Percentiles rank a stretch among this genome's conserved stretches.
These are phyloP conservation scores for Actinia tenebrosa DNA, from an alignment of 64 coral and sea anemone species.

Conservation along the genomic window DNA sequence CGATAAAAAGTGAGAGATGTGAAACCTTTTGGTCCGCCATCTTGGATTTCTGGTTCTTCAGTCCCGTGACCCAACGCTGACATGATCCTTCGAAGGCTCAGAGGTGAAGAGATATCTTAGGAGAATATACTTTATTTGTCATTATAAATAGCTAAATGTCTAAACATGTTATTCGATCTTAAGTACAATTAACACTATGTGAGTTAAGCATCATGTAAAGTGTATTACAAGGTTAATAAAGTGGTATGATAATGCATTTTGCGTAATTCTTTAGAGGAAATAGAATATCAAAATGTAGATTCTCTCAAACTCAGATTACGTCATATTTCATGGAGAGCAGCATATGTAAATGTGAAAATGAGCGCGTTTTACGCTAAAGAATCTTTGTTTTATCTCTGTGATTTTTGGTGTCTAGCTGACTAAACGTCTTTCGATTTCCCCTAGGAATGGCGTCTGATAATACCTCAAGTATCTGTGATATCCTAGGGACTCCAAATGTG, in stretches of 20 bases:
- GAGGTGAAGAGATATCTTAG: background rate
- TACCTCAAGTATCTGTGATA: background rate
- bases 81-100: constrained; percentile 4
- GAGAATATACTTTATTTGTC: background rate
- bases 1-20: background rate
- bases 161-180: background rate
- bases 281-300: background rate
- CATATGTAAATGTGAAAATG: constrained; percentile 14
- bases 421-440: background rate
- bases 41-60: background rate
- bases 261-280: background rate
- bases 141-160: background rate
- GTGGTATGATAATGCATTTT: background rate
- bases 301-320: constrained; percentile 40
- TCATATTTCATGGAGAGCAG: constrained; percentile 30
- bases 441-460: background rate
- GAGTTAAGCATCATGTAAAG: background rate
- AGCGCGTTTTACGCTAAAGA: background rate
- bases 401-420: background rate
- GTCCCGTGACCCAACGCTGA: constrained; percentile 37
- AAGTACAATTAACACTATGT: background rate
- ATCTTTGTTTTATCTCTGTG: background rate
- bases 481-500: background rate
- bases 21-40: constrained; percentile 10
- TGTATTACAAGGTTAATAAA: background rate